Evolutionary conservation across 1,140 invertebrate species (phyloP).

Genomic region (Maniola jurtina): DNA sequence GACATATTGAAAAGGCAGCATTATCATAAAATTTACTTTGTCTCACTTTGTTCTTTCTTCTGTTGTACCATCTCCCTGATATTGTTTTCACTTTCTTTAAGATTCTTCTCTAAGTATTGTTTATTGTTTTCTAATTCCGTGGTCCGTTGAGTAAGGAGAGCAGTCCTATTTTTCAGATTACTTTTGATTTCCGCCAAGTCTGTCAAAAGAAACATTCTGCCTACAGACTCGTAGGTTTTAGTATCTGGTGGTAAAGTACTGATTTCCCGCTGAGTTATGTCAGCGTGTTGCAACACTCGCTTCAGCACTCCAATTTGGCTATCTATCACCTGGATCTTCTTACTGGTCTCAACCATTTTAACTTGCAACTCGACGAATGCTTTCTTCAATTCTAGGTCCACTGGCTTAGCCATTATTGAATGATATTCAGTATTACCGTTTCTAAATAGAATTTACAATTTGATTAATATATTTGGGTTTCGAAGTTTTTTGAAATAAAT

Average conservation of each 20-base stretch:
- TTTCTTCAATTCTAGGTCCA: constrained; percentile 82
- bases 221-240: constrained; percentile 89
- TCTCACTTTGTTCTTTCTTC: constrained; percentile 77
- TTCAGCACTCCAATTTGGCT: constrained; percentile 87
- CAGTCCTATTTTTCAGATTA: constrained; percentile 82
- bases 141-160: constrained; percentile 84
- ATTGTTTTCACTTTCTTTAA: constrained; percentile 92
- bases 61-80: constrained; percentile 90
- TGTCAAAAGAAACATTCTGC: constrained; percentile 90
- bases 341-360: constrained; percentile 89
- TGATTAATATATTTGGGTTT: no score
- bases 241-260: constrained; percentile 80
- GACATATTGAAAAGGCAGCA: no score
- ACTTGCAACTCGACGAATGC: constrained; percentile 90
- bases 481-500: not conserved
- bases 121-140: constrained; percentile 87
- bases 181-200: constrained; percentile 82
- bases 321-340: constrained; percentile 89
- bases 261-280: constrained; percentile 84
- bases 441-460: not conserved
- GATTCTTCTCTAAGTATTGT: constrained; percentile 85
- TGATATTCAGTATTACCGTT: not conserved
- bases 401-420: constrained; percentile 55
- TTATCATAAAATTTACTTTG: constrained; percentile 22
- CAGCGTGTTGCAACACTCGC: constrained; percentile 83